Evolutionary conservation across 2,797 vertebrate species (phyloP), one percentile per base, ranked within the genome.

Genomic region (Tenualosa ilisha): DNA sequence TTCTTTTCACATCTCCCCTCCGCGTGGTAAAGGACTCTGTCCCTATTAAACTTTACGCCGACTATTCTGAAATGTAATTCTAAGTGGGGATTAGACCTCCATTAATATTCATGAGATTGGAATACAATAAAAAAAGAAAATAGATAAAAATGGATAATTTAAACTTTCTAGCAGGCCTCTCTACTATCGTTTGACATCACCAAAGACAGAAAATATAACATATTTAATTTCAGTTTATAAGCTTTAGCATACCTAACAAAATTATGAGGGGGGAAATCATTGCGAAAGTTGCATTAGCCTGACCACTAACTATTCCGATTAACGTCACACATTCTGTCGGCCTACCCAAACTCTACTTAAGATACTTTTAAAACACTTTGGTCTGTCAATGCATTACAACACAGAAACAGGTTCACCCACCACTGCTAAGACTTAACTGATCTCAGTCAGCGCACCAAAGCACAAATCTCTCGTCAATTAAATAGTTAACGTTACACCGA

Each of bases 91-190:
- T 94, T 94, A 94, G 91, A 92, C 84, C 86, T 87, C 85, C 93
- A 95, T 97, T 94, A 94, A 96, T 96, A 96, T 96, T 96, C 93
- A 96, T 95, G 93, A 96, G 94, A 81, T 89, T 84, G 83, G 89
- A 84, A 88, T 92, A 94, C 91, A 91, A 92, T 92, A 91, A 93
- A 92, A 93, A 93, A 92, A 92, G 86, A 87, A 94, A 90, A 89
- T 87, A 89, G 87, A 89, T 88, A 88, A 87, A 91, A 94, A 91
- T 88, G 88, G 90, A 91, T 92, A 87, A 90, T 91, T 93, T 89
- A 61, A 91, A 93, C 92, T 92, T 93, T 90, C 40, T 79, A 43
- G 40, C 20, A 22, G 37, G 40, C 17, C 17, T n/a, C 8, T 9
- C 89, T 6, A 40, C 81, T 50, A 26, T 85, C 83, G 83, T 81